A percentile compares a stretch with the other conserved stretches of the same genome.
These are phyloP conservation scores for Dendrolimus punctatus DNA, from an alignment of 1,140 invertebrate species.

Conservation along the genomic window DNA sequence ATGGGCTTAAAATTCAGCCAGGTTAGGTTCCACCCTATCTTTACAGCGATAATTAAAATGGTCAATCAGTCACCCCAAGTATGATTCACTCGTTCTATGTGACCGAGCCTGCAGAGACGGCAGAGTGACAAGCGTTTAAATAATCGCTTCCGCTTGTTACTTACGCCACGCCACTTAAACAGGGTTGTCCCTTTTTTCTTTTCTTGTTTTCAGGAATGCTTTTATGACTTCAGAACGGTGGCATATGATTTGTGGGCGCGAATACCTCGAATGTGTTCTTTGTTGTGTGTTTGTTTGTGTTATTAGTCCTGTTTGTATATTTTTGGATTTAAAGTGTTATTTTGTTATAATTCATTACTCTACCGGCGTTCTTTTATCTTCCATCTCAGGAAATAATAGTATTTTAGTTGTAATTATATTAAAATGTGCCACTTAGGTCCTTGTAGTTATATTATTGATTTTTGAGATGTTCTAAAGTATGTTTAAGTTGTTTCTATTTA, in stretches of 20 bases:
- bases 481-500: too few relatives aligned
- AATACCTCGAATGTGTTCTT: conserved; percentile 31
- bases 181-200: conserved; percentile 21
- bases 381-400: too few relatives aligned
- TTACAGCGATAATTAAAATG: too few relatives aligned
- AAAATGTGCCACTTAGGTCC: not conserved
- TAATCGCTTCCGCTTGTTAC: not conserved
- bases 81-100: too few relatives aligned
- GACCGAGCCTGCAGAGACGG: too few relatives aligned
- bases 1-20: too few relatives aligned
- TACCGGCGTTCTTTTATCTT: too few relatives aligned
- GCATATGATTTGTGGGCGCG: conserved; percentile 47
- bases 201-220: conserved; percentile 37
- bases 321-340: conserved; percentile 1
- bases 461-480: not conserved
- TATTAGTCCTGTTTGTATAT: not conserved
- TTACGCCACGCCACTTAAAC: conserved; percentile 2
- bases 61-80: too few relatives aligned
- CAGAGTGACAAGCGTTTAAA: too few relatives aligned
- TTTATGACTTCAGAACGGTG: conserved; percentile 43
- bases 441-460: not conserved
- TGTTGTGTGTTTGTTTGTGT: conserved; percentile 8
- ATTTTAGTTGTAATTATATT: too few relatives aligned
- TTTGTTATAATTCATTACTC: not conserved
- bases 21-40: too few relatives aligned